A percentile compares a stretch with the other conserved stretches of the same genome.
These are phyloP conservation scores for Globodera ellingtonae DNA, from an alignment of 1,140 invertebrate species.

Conservation along the genomic window DNA sequence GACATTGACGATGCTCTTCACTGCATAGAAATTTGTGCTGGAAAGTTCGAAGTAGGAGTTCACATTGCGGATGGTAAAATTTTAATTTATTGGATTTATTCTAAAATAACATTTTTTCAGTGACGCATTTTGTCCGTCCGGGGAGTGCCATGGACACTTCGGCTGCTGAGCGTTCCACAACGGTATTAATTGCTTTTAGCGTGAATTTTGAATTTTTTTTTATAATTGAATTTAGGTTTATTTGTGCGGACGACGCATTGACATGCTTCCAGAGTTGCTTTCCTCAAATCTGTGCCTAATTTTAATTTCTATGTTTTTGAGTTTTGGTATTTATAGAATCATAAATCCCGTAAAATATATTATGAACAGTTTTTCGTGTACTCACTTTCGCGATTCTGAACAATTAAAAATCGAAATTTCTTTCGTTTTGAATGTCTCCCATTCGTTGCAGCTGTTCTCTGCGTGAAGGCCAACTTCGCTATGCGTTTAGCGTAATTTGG, in stretches of 20 bases:
- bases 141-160: conserved; percentile 79
- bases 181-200: conserved; percentile 35
- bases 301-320: background rate
- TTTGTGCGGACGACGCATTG: conserved; percentile 66
- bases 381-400: no score
- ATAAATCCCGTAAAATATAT: no score
- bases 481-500: conserved; percentile 93
- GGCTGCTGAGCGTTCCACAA: conserved; percentile 54
- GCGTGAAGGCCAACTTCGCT: conserved; percentile 79
- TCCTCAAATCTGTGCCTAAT: conserved; percentile 82
- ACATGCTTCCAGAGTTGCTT: conserved; percentile 75
- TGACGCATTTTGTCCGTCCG: conserved; percentile 87
- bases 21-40: conserved; percentile 77
- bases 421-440: background rate
- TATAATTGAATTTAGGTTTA: conserved; percentile 45
- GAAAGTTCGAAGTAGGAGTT: conserved; percentile 83
- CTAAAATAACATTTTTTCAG: conserved; percentile 62
- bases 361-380: no score
- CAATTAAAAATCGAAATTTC: background rate
- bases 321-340: no score
- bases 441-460: conserved; percentile 71
- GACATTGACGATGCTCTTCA: conserved; percentile 99
- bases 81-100: background rate
- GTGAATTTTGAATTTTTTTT: background rate
- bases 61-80: conserved; percentile 77